Conservation (phyloP, 2,888 invertebrate genomes). For the Bugulina stolonifera region DNA sequence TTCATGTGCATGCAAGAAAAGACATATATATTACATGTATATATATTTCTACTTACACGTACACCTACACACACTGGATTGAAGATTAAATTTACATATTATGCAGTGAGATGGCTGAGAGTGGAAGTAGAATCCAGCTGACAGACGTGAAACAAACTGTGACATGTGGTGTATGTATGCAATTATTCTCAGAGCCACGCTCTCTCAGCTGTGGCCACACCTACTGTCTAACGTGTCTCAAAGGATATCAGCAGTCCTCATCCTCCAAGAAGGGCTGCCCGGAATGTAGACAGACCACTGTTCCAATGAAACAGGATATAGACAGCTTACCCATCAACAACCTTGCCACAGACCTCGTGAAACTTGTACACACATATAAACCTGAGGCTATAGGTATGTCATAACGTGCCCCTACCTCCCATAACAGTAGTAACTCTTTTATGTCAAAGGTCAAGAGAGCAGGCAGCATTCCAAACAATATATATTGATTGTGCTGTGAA, state of each 20-base stretch:
- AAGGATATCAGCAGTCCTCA: neutral
- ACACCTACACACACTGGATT: too few relatives aligned
- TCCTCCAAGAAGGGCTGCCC: neutral
- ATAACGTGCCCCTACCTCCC: too few relatives aligned
- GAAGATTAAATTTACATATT: too few relatives aligned
- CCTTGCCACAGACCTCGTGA: neutral
- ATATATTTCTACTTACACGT: too few relatives aligned
- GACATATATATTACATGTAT: too few relatives aligned
- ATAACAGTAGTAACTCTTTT: too few relatives aligned
- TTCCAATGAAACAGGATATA: neutral
- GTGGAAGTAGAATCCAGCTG: constrained; percentile 13
- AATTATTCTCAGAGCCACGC: neutral
- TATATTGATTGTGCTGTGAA: too few relatives aligned
- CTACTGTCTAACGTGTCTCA: constrained; percentile 15
- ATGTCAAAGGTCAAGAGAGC: too few relatives aligned
- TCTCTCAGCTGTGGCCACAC: neutral
- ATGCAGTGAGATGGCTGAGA: constrained; percentile 18
- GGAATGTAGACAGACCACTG: neutral
- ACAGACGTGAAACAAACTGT: constrained; percentile 1
- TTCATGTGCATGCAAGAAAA: too few relatives aligned
- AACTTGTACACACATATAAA: neutral
- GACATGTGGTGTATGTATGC: constrained; percentile 11
- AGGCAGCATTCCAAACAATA: too few relatives aligned
- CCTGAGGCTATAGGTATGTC: too few relatives aligned
- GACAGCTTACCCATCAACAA: neutral